Percentiles rank a stretch among this genome's conserved stretches.
phyloP scores from a whole-genome alignment of 2,888 invertebrate species.

The Nebria salina region DNA sequence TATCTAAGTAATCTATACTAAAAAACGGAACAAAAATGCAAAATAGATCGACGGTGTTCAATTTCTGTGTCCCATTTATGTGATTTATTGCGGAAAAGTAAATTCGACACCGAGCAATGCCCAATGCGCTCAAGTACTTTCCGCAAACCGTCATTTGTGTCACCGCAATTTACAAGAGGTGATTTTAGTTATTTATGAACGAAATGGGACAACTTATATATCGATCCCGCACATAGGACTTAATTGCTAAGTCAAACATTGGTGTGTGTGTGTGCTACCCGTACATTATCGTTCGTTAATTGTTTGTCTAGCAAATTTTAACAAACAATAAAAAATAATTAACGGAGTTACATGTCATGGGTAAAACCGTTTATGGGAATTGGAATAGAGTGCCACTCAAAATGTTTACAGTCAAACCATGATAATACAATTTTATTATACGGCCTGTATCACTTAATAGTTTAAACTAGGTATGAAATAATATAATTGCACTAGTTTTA shows the following conservation, averaged over 20 bases:
- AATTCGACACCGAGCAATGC: constrained; percentile 31
- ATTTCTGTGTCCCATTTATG: constrained; percentile 38
- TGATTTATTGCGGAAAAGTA: constrained; percentile 36
- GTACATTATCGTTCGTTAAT: not conserved
- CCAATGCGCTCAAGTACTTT: constrained; percentile 6
- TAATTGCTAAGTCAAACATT: constrained; percentile 9
- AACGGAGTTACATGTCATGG: not conserved
- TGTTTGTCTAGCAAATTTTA: not conserved
- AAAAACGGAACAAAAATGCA: constrained; percentile 9
- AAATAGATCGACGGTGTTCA: constrained; percentile 31
- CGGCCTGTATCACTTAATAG: too few relatives aligned
- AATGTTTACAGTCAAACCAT: too few relatives aligned
- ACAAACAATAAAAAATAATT: not conserved
- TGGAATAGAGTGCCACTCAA: not conserved
- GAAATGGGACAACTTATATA: constrained; percentile 1
- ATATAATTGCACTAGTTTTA: too few relatives aligned
- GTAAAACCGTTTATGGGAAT: not conserved
- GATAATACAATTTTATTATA: too few relatives aligned
- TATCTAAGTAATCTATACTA: not conserved
- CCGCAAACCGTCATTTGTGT: constrained; percentile 3
- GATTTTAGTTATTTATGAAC: constrained; percentile 17
- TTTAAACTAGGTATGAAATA: too few relatives aligned
- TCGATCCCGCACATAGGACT: not conserved
- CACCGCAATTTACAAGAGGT: constrained; percentile 17
- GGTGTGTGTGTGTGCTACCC: constrained; percentile 7